These are phyloP conservation scores for Tanytarsus gracilentus DNA, from an alignment of 2,888 invertebrate species.

Conservation along the genomic window DNA sequence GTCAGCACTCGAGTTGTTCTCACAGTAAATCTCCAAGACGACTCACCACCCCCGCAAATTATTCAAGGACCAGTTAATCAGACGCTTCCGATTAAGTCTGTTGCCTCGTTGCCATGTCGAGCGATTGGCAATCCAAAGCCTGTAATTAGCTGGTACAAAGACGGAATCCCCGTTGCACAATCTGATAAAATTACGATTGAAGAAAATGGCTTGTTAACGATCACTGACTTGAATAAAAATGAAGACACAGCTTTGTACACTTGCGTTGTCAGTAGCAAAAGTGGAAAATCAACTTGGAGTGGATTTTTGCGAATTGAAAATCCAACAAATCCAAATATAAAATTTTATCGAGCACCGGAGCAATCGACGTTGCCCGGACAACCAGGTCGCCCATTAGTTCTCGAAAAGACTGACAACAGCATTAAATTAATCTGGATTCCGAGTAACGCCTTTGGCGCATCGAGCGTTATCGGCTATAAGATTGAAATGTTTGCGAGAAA, in stretches of 20 bases:
- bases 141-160: slow-evolving; percentile 77
- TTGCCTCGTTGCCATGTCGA: slow-evolving; percentile 77
- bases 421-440: slow-evolving; percentile 77
- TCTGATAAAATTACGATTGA: slow-evolving; percentile 62
- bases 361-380: slow-evolving; percentile 71
- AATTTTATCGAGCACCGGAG: slow-evolving; percentile 76
- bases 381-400: no score
- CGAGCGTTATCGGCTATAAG: slow-evolving; percentile 72
- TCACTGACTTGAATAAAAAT: slow-evolving; percentile 61
- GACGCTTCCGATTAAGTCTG: slow-evolving; percentile 77
- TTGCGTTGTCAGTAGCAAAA: slow-evolving; percentile 76
- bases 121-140: slow-evolving; percentile 73
- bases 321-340: slow-evolving; percentile 70
- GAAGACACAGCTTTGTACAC: slow-evolving; percentile 67
- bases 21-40: slow-evolving; percentile 66
- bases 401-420: slow-evolving; percentile 63
- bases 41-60: slow-evolving; percentile 83
- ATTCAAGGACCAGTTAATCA: slow-evolving; percentile 85
- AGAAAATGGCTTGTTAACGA: slow-evolving; percentile 62
- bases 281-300: slow-evolving; percentile 84
- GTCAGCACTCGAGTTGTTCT: slow-evolving; percentile 68
- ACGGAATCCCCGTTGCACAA: slow-evolving; percentile 61
- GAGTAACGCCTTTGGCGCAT: slow-evolving; percentile 71
- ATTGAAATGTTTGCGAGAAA: slow-evolving; percentile 60
- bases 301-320: slow-evolving; percentile 65